These are phyloP conservation scores for Anoura caudifer DNA, from an alignment of 2,113 vertebrate species.

Conservation along the genomic window DNA sequence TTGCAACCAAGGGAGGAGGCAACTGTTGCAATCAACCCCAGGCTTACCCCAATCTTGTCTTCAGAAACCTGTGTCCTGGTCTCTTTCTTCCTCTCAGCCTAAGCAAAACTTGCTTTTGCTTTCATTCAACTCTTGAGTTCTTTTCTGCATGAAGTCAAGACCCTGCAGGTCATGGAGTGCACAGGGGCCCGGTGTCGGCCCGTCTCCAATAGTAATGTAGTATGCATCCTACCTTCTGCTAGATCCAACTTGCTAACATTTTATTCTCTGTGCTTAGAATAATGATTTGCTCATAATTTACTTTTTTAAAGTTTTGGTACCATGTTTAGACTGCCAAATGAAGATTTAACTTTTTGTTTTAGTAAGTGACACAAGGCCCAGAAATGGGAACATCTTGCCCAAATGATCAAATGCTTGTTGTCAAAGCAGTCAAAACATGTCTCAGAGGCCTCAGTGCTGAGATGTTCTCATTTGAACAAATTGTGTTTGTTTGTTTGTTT, in stretches of 20 bases:
- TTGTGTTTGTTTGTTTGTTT: neutral
- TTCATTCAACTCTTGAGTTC: neutral
- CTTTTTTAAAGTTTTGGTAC: neutral
- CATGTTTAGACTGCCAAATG: neutral
- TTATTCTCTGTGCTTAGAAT: neutral
- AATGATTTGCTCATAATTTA: neutral
- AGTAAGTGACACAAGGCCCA: neutral
- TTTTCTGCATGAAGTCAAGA: neutral
- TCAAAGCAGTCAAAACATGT: neutral
- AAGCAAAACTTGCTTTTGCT: neutral
- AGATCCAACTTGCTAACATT: neutral
- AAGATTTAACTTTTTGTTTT: neutral
- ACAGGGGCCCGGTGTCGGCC: neutral
- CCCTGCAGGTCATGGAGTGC: neutral
- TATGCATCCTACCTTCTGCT: neutral
- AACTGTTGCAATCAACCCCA: neutral
- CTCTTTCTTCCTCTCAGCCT: neutral
- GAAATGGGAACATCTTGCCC: neutral
- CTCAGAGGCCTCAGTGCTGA: neutral
- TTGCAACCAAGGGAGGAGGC: neutral
- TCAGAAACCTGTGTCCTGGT: neutral
- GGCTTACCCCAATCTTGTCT: neutral
- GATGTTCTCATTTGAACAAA: neutral
- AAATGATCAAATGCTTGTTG: neutral
- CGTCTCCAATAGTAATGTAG: neutral